Base-by-base conservation (phyloP, 2,888 invertebrate species). In the Ichneumoninae sp. region DNA sequence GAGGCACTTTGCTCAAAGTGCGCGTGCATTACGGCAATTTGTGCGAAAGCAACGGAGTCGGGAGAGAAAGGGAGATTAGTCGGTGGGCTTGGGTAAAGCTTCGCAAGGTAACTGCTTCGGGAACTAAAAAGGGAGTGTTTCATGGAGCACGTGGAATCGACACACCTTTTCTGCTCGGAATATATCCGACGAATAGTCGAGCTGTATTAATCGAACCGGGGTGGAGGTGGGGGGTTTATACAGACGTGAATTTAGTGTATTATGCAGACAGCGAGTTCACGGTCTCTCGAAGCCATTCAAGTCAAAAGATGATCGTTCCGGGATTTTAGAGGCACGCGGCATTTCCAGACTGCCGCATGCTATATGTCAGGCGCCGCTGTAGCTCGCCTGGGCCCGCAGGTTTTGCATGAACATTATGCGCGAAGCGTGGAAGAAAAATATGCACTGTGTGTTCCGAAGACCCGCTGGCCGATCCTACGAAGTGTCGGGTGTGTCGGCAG, bases 21-120 rank as follows among this genome's bases (percentile, higher is more conserved):
- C 83, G 85, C 83, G 83, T 85, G 85, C 73, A 83, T 85, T 83
- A 77, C 75, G 68, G 83, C 83, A 80, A 83, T 85, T 85, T 85
- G 83, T 73, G 82, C 68, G 71, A 83, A 77, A 69, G 83, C 44
- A 66, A 54, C 30, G 70, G 54, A 50, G 77, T 30, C 54, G 16
- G 33, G 50, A 47, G 82, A 74, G 80, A 77, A 74, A 77, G 83
- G 63, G 73, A 69, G 73, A 83, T 80, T 85, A 76, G 80, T 83
- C 52, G 60, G 50, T 40, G 13, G 44, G 44, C 44, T 65, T 19
- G 83, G 47, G 40, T 80, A 68, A 71, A 80, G 76, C 82, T 85
- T 73, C 52, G 75, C 60, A 40, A n/a, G 8, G 50, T 33, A 16
- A 50, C 63, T 50, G 26, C 52, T 36, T 22, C n/a, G 40, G 30